A percentile compares a stretch with the other conserved stretches of the same genome.
Evolutionary conservation across 2,113 vertebrate species (phyloP).

Genomic region (Eonycteris spelaea): DNA sequence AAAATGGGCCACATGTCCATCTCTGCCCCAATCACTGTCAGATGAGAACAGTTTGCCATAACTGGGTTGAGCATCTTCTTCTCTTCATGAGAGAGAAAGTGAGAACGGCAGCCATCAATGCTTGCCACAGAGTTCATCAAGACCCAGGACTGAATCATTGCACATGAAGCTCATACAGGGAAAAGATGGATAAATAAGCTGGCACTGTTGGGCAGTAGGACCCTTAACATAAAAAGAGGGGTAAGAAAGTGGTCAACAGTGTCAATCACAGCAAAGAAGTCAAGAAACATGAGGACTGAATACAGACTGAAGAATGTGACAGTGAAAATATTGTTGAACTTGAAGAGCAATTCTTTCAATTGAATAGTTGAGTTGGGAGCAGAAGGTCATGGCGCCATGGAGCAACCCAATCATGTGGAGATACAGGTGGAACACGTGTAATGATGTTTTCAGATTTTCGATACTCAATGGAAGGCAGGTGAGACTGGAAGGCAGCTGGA

Average conservation of each 20-base stretch:
- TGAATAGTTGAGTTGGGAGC: not conserved
- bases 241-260: not conserved
- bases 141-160: not conserved
- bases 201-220: no score
- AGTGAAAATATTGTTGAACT: not conserved
- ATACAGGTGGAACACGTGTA: no score
- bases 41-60: not conserved
- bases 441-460: not conserved
- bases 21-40: not conserved
- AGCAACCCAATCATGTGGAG: not conserved
- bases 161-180: not conserved
- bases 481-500: not conserved
- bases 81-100: not conserved
- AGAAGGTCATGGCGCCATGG: not conserved
- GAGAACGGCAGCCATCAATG: accelerated
- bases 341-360: not conserved
- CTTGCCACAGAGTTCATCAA: no score
- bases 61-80: not conserved
- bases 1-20: not conserved
- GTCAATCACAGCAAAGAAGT: not conserved
- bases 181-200: not conserved
- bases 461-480: not conserved
- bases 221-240: not conserved
- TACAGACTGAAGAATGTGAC: not conserved
- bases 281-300: not conserved